Base-by-base conservation (phyloP, 2,113 vertebrate species). In the Chinchilla lanigera region DNA sequence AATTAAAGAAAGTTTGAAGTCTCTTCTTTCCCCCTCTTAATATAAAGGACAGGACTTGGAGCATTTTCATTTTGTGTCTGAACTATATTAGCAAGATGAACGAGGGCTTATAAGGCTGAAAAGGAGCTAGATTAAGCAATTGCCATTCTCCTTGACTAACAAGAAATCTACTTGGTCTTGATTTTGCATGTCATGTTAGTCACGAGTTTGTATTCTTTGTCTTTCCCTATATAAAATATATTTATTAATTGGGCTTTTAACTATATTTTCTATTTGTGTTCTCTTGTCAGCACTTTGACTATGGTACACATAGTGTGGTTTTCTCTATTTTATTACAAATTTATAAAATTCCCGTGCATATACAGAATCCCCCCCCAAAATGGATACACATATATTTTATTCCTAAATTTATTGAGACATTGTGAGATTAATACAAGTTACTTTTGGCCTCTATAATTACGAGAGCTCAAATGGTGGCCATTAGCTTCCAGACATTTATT, bases 241-340 rank as follows among this genome's bases (percentile, higher is more conserved):
- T 78, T 80, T 61, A 9, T 83, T 13, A 47, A 20, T 73, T 38
- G 38, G 35, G 5, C 4, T 44, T 69, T 47, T 44, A 56, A 47
- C 28, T 44, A 0, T n/a, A 24, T 35, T 83, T 83, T 84, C 35
- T 47, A 12, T 71, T 73, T 60, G 0, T 58, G 2, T 35, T 69
- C 71, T 60, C 35, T 44, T 47, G 47, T 69, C 14, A 44, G 8
- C 30, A n/a, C 63, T 47, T 71, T 56, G 12, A 60, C 2, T 60
- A 20, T n/a, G 7, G 12, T 47, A 3, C 7, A 0, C 35, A 30
- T 7, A 65, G 3, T n/a, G 2, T 60, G 50, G 20, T 26, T 60
- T n/a, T 54, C 5, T 60, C 12, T 67, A 41, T 73, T 83, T 83
- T 83, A 30, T 28, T 58, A 26, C 13, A 56, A 69, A 44, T 92